Conservation (phyloP, 2,113 vertebrate species). For the Eurystomus gularis region DNA sequence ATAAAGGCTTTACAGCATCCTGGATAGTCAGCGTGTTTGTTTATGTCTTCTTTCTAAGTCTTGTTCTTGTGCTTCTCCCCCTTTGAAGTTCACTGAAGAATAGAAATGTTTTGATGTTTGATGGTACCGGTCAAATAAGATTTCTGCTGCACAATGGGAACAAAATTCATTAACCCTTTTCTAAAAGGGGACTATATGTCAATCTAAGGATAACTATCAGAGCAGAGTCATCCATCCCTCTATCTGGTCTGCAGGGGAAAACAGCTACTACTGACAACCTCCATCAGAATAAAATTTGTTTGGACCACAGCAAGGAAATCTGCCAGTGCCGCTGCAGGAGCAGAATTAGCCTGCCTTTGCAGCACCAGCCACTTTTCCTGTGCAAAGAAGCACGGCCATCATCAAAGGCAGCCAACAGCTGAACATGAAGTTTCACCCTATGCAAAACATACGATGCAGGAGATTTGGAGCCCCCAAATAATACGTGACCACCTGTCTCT, state of each 20-base stretch:
- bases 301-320: background rate
- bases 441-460: background rate
- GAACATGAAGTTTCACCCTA: background rate
- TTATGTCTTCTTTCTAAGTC: slow-evolving; percentile 25
- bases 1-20: slow-evolving; percentile 61
- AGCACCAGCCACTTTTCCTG: background rate
- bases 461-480: background rate
- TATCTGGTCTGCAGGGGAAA: background rate
- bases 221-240: background rate
- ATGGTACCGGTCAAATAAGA: background rate
- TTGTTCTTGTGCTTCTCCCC: background rate
- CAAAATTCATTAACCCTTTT: background rate
- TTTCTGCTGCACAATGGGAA: background rate
- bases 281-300: background rate
- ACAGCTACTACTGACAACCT: background rate
- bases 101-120: background rate
- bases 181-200: background rate
- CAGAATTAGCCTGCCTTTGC: background rate
- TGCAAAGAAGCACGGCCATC: background rate
- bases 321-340: background rate
- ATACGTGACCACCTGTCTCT: slow-evolving; percentile 60
- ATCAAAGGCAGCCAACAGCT: slow-evolving; percentile 66
- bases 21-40: background rate
- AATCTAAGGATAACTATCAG: background rate
- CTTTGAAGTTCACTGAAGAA: slow-evolving; percentile 34